phyloP scores from a whole-genome alignment of 2,888 invertebrate species.

The Drosophila ezoana region DNA sequence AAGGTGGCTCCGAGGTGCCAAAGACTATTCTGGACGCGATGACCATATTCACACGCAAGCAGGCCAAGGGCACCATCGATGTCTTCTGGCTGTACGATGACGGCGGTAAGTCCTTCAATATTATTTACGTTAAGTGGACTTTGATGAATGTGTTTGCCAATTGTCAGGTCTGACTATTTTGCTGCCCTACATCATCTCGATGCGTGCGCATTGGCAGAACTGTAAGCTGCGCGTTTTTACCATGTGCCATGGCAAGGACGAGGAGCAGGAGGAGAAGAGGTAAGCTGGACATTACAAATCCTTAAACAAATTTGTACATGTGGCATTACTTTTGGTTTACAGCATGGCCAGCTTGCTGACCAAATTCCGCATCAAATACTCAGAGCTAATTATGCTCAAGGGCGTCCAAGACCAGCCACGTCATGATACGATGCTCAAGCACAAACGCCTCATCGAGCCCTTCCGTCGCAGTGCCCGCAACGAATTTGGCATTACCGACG shows the following conservation, averaged over 20 bases:
- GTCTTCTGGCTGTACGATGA: conserved; percentile 99
- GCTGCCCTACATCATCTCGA: conserved; percentile 93
- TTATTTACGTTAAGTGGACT: background rate
- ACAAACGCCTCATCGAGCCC: conserved; percentile 89
- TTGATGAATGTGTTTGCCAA: conserved; percentile 1
- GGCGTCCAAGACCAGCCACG: conserved; percentile 94
- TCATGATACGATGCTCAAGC: conserved; percentile 89
- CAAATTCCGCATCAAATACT: conserved; percentile 97
- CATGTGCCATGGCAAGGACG: conserved; percentile 91
- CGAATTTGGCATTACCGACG: conserved; percentile 87
- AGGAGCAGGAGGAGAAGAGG: conserved; percentile 94
- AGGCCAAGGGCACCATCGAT: conserved; percentile 93
- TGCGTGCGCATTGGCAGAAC: conserved; percentile 90
- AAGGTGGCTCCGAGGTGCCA: conserved; percentile 87
- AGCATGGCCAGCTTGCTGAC: conserved; percentile 97
- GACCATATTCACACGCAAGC: conserved; percentile 91
- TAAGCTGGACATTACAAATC: conserved; percentile 77
- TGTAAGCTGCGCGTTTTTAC: conserved; percentile 93
- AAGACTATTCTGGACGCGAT: conserved; percentile 89
- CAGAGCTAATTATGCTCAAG: conserved; percentile 95
- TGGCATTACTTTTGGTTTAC: conserved; percentile 22
- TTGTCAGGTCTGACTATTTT: conserved; percentile 89
- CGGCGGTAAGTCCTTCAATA: conserved; percentile 87
- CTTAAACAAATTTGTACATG: background rate
- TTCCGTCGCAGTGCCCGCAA: conserved; percentile 86